Evolutionary conservation across 1,140 invertebrate species (phyloP).

Genomic region (Cyclina sinensis): DNA sequence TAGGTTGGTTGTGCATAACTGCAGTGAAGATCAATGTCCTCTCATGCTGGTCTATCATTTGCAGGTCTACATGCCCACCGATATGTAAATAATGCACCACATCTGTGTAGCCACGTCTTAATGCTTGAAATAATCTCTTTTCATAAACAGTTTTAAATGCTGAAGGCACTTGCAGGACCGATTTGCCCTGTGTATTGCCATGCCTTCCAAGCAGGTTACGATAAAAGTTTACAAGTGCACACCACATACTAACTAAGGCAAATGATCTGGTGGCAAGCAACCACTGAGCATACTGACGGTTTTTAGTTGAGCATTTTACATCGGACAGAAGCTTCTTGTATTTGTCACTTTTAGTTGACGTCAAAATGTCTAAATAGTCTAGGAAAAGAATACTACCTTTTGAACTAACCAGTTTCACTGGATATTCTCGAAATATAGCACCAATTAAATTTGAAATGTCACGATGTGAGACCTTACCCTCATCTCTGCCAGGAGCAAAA

Average conservation of each 20-base stretch:
- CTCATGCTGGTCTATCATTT: constrained; percentile 77
- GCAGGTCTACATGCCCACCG: constrained; percentile 76
- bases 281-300: constrained; percentile 85
- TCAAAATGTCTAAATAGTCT: constrained; percentile 84
- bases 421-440: constrained; percentile 86
- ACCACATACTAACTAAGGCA: constrained; percentile 85
- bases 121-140: constrained; percentile 78
- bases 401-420: constrained; percentile 79
- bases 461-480: constrained; percentile 76
- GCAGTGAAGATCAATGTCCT: constrained; percentile 83
- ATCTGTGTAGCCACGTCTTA: constrained; percentile 84
- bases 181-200: constrained; percentile 56
- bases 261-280: constrained; percentile 84
- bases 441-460: constrained; percentile 81
- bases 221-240: constrained; percentile 85
- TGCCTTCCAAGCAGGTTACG: constrained; percentile 75
- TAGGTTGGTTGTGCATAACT: constrained; percentile 84
- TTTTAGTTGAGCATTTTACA: constrained; percentile 84
- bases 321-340: constrained; percentile 85
- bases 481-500: constrained; percentile 83
- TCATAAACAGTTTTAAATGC: constrained; percentile 71
- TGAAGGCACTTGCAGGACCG: constrained; percentile 55
- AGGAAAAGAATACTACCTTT: constrained; percentile 84
- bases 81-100: constrained; percentile 85
- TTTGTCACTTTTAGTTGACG: constrained; percentile 81